A percentile compares a stretch with the other conserved stretches of the same genome.
These are phyloP conservation scores for Coptodon rendalli DNA, from an alignment of 2,113 vertebrate genomes.

Conservation along the genomic window DNA sequence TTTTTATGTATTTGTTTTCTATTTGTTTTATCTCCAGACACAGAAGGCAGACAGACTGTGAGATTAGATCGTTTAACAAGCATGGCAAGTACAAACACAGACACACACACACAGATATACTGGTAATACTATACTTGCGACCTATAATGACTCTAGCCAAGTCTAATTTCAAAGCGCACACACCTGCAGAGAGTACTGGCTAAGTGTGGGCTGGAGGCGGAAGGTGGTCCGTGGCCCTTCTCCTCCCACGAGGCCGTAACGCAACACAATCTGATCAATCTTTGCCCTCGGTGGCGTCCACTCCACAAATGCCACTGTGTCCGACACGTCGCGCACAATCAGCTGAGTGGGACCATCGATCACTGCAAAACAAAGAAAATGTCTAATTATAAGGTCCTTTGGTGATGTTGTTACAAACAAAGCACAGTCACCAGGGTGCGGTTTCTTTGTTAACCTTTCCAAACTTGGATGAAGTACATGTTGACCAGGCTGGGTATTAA, in stretches of 20 bases:
- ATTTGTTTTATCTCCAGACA: slow-evolving; percentile 31
- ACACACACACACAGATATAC: not conserved
- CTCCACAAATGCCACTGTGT: slow-evolving; percentile 94
- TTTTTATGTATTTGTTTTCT: not conserved
- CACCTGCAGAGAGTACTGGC: slow-evolving; percentile 91
- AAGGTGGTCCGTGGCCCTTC: slow-evolving; percentile 86
- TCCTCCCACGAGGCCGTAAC: slow-evolving; percentile 82
- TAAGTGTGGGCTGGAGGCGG: slow-evolving; percentile 90
- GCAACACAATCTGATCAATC: slow-evolving; percentile 88
- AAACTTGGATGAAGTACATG: not conserved
- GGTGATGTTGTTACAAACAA: not conserved
- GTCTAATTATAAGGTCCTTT: not conserved
- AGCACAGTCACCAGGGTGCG: not conserved
- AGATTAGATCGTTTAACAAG: slow-evolving; percentile 25
- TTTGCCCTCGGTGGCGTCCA: slow-evolving; percentile 88
- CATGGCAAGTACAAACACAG: not conserved
- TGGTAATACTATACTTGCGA: not conserved
- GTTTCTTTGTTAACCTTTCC: not conserved
- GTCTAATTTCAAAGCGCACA: not conserved
- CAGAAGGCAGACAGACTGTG: not conserved
- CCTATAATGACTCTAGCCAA: not conserved
- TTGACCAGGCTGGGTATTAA: not conserved
- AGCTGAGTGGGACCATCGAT: slow-evolving; percentile 90
- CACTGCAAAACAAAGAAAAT: slow-evolving; percentile 62
- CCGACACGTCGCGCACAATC: slow-evolving; percentile 87